phyloP scores from a whole-genome alignment of 2,797 vertebrate species.

The Peromyscus nudipes region DNA sequence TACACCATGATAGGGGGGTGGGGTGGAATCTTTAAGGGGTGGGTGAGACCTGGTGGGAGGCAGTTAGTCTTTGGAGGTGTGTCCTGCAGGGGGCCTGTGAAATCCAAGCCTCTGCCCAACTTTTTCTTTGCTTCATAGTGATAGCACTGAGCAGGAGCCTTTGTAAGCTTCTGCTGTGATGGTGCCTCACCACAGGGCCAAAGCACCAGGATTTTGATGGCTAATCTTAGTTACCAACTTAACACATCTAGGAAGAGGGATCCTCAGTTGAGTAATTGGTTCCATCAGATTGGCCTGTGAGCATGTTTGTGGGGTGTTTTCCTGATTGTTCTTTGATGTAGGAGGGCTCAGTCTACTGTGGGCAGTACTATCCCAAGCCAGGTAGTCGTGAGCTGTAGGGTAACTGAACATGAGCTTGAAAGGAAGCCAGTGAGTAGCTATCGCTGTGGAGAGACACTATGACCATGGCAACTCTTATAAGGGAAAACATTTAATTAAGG shows the following conservation, averaged over 20 bases:
- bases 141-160: no score
- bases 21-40: neutral
- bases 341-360: neutral
- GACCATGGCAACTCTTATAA: neutral
- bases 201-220: neutral
- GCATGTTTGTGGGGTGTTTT: neutral
- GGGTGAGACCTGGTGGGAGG: no score
- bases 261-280: neutral
- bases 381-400: neutral
- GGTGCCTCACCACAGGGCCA: no score
- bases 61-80: neutral
- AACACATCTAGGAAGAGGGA: neutral
- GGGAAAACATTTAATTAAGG: neutral
- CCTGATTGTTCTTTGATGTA: neutral
- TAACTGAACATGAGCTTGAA: neutral
- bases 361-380: neutral
- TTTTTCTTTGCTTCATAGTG: neutral
- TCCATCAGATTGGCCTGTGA: neutral
- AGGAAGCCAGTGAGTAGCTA: neutral
- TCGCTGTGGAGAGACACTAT: neutral
- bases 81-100: neutral
- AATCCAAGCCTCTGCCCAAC: neutral
- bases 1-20: neutral
- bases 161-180: neutral
- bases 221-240: no score